A percentile compares a stretch with the other conserved stretches of the same genome.
Evolutionary conservation across 37 sponge, comb jelly and placozoan species (phyloP).

Genomic region (Tethya wilhelma): DNA sequence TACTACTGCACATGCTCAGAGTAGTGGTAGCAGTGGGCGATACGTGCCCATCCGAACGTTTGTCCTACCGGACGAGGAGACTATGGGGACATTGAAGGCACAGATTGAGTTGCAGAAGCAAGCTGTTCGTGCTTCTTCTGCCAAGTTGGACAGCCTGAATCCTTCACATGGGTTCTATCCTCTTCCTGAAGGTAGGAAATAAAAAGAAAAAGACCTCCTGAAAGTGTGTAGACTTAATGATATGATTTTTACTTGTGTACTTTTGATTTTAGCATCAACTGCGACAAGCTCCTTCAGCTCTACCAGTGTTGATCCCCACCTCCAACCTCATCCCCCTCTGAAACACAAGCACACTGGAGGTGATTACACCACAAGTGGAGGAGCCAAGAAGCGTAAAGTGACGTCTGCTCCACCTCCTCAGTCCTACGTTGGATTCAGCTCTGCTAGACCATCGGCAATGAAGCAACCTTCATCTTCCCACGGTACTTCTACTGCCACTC

Average conservation of each 20-base stretch:
- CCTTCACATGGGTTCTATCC: not conserved
- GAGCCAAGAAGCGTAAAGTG: conserved; percentile 52
- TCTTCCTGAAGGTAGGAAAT: conserved; percentile 24
- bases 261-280: too few relatives aligned
- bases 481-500: not conserved
- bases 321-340: conserved; percentile 3
- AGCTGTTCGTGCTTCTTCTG: conserved; percentile 10
- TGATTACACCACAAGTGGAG: too few relatives aligned
- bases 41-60: not conserved
- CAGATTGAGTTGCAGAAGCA: conserved; percentile 43
- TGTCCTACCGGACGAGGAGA: not conserved
- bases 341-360: too few relatives aligned
- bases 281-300: too few relatives aligned
- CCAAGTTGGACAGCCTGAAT: conserved; percentile 5
- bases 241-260: too few relatives aligned
- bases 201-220: too few relatives aligned
- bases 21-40: not conserved
- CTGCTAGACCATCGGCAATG: not conserved
- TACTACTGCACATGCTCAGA: not conserved
- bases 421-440: conserved; percentile 39
- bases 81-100: conserved; percentile 15
- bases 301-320: too few relatives aligned
- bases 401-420: conserved; percentile 59
- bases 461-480: not conserved
- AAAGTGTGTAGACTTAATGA: too few relatives aligned